Percentiles rank a stretch among this genome's conserved stretches.
Evolutionary conservation across 2,888 invertebrate genomes (phyloP).

Genomic region (Mellilla xanthometata): DNA sequence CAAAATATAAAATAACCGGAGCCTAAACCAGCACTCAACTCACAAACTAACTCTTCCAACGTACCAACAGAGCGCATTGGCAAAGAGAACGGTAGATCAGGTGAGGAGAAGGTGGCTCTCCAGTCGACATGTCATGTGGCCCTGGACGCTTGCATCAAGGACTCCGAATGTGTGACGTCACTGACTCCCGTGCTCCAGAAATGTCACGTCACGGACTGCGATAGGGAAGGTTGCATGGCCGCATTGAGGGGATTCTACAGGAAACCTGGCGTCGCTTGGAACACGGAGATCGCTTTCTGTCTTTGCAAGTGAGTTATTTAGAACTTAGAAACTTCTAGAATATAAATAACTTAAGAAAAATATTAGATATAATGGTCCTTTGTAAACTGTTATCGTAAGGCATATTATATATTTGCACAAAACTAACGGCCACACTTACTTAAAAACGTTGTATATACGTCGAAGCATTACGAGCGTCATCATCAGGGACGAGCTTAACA

Average conservation of each 20-base stretch:
- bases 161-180: slow-evolving; percentile 89
- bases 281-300: slow-evolving; percentile 95
- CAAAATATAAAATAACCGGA: slow-evolving; percentile 9
- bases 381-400: too few relatives aligned
- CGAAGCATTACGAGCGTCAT: too few relatives aligned
- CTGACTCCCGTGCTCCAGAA: slow-evolving; percentile 93
- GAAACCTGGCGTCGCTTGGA: slow-evolving; percentile 90
- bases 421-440: too few relatives aligned
- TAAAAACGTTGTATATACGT: too few relatives aligned
- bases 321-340: too few relatives aligned
- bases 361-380: too few relatives aligned
- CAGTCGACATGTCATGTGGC: slow-evolving; percentile 95
- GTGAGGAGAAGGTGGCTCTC: slow-evolving; percentile 83
- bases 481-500: too few relatives aligned
- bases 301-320: slow-evolving; percentile 93
- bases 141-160: slow-evolving; percentile 90
- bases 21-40: slow-evolving; percentile 23
- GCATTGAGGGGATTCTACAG: slow-evolving; percentile 93
- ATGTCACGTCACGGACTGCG: slow-evolving; percentile 88
- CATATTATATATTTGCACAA: too few relatives aligned
- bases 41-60: slow-evolving; percentile 50
- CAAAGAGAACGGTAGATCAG: slow-evolving; percentile 80
- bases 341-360: too few relatives aligned
- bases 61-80: slow-evolving; percentile 78
- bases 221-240: slow-evolving; percentile 93